A percentile compares a stretch with the other conserved stretches of the same genome.
phyloP scores from a whole-genome alignment of 2,113 vertebrate genomes.

The human (Homo sapiens) region DNA sequence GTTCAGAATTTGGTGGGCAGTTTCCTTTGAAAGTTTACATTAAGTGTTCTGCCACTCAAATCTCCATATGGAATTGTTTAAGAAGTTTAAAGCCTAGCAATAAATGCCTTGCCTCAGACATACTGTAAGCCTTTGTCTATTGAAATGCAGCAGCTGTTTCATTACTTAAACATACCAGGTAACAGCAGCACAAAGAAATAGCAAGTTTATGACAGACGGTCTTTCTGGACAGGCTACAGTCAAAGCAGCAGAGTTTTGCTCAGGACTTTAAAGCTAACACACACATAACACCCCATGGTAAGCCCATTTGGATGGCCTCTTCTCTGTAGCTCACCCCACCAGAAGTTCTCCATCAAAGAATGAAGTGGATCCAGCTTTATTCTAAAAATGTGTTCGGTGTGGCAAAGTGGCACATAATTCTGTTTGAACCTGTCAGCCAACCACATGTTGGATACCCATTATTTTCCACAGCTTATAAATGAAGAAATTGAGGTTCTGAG shows the following conservation, averaged over 20 bases:
- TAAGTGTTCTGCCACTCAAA: slow-evolving; percentile 79
- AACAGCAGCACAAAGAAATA: slow-evolving; percentile 56
- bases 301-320: not conserved
- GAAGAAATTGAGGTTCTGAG: not conserved
- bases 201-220: not conserved
- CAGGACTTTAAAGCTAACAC: not conserved
- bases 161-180: slow-evolving; percentile 69
- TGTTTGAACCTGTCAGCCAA: not conserved
- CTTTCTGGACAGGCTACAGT: not conserved
- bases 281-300: not conserved
- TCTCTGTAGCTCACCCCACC: not conserved
- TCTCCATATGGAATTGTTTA: slow-evolving; percentile 82
- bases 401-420: not conserved
- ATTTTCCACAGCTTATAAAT: not conserved
- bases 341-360: not conserved
- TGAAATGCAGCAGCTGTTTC: slow-evolving; percentile 71
- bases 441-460: not conserved
- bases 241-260: not conserved
- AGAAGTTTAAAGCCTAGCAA: slow-evolving; percentile 78
- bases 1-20: slow-evolving; percentile 72
- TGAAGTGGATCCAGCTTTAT: not conserved
- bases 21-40: slow-evolving; percentile 82
- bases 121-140: slow-evolving; percentile 75
- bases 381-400: not conserved
- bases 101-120: slow-evolving; percentile 73